phyloP scores from a whole-genome alignment of 2,797 vertebrate species.

The Myripristis murdjan region DNA sequence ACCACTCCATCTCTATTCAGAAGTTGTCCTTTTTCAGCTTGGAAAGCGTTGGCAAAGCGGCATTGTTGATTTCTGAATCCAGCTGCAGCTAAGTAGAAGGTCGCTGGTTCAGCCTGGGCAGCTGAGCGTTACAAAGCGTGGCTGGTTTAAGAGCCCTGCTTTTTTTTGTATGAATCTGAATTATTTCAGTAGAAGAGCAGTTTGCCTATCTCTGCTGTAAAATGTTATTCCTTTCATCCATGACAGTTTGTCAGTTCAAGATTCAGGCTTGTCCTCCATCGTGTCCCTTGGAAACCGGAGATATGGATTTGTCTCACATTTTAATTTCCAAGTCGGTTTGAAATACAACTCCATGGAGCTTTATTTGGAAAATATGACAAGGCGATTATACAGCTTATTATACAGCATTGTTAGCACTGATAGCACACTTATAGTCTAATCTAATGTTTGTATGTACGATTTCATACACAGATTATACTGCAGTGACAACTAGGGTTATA shows the following conservation, averaged over 20 bases:
- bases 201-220: background rate
- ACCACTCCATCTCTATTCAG: background rate
- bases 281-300: background rate
- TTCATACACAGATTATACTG: too few species aligned
- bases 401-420: background rate
- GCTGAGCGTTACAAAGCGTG: too few species aligned
- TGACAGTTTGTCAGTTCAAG: background rate
- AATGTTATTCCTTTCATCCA: background rate
- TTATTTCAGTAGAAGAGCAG: conserved; percentile 23
- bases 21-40: background rate
- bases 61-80: conserved; percentile 23
- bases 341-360: too few species aligned
- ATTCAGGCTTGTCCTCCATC: background rate
- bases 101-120: conserved; percentile 41
- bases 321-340: too few species aligned
- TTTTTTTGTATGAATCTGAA: conserved; percentile 48
- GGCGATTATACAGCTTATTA: too few species aligned
- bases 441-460: too few species aligned
- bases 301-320: too few species aligned
- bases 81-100: conserved; percentile 29
- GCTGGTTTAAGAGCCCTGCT: conserved; percentile 5
- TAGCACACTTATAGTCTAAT: background rate
- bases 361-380: too few species aligned
- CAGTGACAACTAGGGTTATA: too few species aligned
- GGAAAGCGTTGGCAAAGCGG: conserved; percentile 1